Evolutionary conservation across 2,113 vertebrate species (phyloP).

Genomic region (Benitochromis conjunctus): DNA sequence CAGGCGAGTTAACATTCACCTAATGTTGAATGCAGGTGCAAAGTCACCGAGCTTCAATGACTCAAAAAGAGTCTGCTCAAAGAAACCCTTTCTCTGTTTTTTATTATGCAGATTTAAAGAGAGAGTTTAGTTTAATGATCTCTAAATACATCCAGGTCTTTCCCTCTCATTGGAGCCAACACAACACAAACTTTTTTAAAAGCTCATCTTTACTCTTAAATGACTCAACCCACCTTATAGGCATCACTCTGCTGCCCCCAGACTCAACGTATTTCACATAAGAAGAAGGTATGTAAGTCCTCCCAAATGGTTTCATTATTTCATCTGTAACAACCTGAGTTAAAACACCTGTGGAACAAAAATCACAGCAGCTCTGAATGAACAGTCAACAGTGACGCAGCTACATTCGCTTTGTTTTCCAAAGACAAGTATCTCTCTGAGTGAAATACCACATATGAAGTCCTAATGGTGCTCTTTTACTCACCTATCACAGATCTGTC

Average conservation of each 20-base stretch:
- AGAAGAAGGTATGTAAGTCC: slow-evolving; percentile 73
- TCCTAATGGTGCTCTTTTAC: not conserved
- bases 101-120: not conserved
- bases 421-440: not conserved
- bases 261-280: slow-evolving; percentile 81
- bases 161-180: not conserved
- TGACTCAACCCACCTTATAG: slow-evolving; percentile 66
- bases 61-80: not conserved
- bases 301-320: slow-evolving; percentile 66
- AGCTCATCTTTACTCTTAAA: not conserved
- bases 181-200: not conserved
- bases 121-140: too few species aligned
- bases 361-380: not conserved
- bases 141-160: not conserved
- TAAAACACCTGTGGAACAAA: slow-evolving; percentile 68
- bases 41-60: not conserved
- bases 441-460: not conserved
- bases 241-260: slow-evolving; percentile 75
- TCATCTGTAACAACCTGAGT: slow-evolving; percentile 69
- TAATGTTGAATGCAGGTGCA: not conserved
- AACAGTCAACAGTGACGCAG: not conserved
- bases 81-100: not conserved
- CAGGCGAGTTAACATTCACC: not conserved
- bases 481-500: slow-evolving; percentile 69
- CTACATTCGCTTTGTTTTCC: not conserved